These are phyloP conservation scores for Escarpia spicata DNA, from an alignment of 2,888 invertebrate species.

Conservation along the genomic window DNA sequence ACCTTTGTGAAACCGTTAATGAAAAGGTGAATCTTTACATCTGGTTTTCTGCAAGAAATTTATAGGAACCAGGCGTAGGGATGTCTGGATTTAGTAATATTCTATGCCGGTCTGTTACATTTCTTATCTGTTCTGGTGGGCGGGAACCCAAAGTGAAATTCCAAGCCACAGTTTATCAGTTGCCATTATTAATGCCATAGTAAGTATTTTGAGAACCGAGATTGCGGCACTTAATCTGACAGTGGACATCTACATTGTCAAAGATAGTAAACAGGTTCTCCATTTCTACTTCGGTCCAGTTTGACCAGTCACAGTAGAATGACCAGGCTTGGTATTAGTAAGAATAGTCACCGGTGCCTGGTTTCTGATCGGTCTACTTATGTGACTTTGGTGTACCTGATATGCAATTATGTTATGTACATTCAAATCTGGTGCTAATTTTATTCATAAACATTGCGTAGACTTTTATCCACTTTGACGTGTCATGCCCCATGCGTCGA, in stretches of 20 bases:
- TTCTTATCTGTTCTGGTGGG: not conserved
- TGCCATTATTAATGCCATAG: not conserved
- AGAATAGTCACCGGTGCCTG: not conserved
- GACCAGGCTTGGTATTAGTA: not conserved
- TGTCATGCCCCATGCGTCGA: too few species aligned
- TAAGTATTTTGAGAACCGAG: not conserved
- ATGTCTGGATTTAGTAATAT: not conserved
- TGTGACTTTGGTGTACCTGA: too few species aligned
- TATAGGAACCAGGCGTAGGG: not conserved
- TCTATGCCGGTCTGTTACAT: not conserved
- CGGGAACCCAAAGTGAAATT: not conserved
- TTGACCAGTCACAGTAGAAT: not conserved
- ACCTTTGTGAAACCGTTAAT: not conserved
- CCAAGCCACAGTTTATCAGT: not conserved
- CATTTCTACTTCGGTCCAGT: not conserved
- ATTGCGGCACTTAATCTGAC: not conserved
- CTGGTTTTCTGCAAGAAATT: not conserved
- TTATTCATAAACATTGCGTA: too few species aligned
- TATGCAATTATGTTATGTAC: too few species aligned
- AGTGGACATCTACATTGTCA: not conserved
- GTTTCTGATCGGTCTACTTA: not conserved
- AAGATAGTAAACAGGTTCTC: not conserved
- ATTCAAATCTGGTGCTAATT: too few species aligned
- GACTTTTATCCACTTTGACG: too few species aligned
- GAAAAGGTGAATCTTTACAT: not conserved